Percentiles rank a stretch among this genome's conserved stretches.
Conservation (phyloP, 2,797 vertebrate species). For the Picus viridis region DNA sequence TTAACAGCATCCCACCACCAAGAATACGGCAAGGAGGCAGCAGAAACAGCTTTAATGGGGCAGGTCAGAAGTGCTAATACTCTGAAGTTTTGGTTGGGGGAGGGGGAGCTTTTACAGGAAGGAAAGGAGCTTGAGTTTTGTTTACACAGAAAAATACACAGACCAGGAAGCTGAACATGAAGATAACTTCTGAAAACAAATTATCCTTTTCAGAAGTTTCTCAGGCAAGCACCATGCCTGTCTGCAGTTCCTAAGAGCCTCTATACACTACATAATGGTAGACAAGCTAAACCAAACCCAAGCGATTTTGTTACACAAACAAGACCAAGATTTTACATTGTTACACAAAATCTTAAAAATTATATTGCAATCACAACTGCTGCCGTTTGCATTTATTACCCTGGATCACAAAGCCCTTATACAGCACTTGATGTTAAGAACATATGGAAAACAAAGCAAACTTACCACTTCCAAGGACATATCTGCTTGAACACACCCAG, state of each 20-base stretch:
- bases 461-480: conserved; percentile 81
- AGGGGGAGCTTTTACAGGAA: background rate
- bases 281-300: background rate
- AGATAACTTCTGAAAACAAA: background rate
- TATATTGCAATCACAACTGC: background rate
- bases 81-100: fast-evolving
- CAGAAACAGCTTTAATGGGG: background rate
- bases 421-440: background rate
- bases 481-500: conserved; percentile 65
- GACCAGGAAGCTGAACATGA: background rate
- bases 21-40: background rate
- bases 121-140: background rate
- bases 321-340: background rate
- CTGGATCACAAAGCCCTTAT: fast-evolving
- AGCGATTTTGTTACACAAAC: background rate
- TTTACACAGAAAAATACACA: background rate
- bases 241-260: background rate
- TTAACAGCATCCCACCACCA: background rate
- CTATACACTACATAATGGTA: background rate
- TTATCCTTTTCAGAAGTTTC: background rate
- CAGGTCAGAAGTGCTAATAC: background rate
- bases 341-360: background rate
- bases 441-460: background rate
- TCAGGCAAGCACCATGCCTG: background rate
- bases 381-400: background rate